phyloP scores from a whole-genome alignment of 2,113 vertebrate species.

The Ondatra zibethicus region DNA sequence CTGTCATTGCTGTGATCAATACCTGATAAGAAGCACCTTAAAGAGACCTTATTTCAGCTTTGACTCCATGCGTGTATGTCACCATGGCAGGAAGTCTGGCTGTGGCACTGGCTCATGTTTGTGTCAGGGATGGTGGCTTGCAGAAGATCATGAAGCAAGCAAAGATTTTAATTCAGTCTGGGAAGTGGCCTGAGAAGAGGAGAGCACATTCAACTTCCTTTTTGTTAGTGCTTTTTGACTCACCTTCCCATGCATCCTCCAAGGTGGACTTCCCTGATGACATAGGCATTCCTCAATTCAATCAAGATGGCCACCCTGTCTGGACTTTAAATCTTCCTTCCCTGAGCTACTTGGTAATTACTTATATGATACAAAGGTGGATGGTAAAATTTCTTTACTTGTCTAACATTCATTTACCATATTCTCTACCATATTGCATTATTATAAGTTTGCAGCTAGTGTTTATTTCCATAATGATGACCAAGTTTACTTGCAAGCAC shows the following conservation, averaged over 20 bases:
- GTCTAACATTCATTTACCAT: neutral
- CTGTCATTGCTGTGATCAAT: neutral
- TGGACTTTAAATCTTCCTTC: neutral
- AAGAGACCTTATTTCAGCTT: neutral
- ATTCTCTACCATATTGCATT: neutral
- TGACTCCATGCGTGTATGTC: neutral
- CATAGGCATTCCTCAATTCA: neutral
- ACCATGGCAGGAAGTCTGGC: neutral
- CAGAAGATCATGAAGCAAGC: neutral
- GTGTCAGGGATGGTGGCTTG: neutral
- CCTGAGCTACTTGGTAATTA: neutral
- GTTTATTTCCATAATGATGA: neutral
- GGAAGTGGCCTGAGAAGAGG: neutral
- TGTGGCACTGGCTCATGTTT: neutral
- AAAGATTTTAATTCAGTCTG: neutral
- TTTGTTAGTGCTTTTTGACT: neutral
- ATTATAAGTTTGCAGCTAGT: neutral
- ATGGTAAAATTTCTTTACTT: neutral
- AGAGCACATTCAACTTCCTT: neutral
- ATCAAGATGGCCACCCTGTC: neutral
- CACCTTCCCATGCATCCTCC: too few species aligned
- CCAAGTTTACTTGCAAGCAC: neutral
- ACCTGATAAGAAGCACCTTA: neutral
- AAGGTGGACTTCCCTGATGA: neutral
- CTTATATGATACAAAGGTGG: fast-evolving